Conservation (phyloP, 1,140 invertebrate species). For the Luehdorfia chinensis region DNA sequence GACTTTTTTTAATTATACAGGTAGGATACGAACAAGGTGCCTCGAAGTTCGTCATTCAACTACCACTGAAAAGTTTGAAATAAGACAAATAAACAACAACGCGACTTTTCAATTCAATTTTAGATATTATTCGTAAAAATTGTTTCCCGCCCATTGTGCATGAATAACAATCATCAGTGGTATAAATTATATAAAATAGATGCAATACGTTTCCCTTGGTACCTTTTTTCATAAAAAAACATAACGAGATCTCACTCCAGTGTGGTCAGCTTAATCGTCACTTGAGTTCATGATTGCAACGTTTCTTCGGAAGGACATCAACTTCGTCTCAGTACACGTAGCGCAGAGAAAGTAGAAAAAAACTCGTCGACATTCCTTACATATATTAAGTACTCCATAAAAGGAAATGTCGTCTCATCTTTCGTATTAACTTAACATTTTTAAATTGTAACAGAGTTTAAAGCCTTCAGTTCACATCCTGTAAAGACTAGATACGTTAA, state of each 20-base stretch:
- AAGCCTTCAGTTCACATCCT: slow-evolving; percentile 1
- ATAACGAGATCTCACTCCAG: slow-evolving; percentile 1
- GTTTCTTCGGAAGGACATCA: neutral
- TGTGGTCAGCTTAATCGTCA: neutral
- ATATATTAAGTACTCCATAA: neutral
- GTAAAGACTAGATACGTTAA: neutral
- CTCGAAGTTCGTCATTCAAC: no score
- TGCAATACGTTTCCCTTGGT: neutral
- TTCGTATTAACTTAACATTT: slow-evolving; percentile 8
- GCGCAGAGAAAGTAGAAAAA: slow-evolving; percentile 9
- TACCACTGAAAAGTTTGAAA: no score
- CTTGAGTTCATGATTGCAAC: neutral
- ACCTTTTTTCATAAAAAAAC: slow-evolving; percentile 1
- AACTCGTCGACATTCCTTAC: slow-evolving; percentile 2
- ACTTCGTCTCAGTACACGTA: neutral
- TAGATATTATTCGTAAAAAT: no score
- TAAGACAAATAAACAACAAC: no score
- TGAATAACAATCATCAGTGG: slow-evolving; percentile 7
- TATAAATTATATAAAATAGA: slow-evolving; percentile 1
- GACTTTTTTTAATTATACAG: no score
- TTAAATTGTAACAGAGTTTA: neutral
- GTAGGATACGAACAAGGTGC: no score
- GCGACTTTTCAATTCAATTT: no score
- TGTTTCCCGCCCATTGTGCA: neutral
- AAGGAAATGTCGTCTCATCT: slow-evolving; percentile 14